Base-by-base conservation (phyloP, 1,140 invertebrate genomes). In the Caenorhabditis elegans region DNA sequence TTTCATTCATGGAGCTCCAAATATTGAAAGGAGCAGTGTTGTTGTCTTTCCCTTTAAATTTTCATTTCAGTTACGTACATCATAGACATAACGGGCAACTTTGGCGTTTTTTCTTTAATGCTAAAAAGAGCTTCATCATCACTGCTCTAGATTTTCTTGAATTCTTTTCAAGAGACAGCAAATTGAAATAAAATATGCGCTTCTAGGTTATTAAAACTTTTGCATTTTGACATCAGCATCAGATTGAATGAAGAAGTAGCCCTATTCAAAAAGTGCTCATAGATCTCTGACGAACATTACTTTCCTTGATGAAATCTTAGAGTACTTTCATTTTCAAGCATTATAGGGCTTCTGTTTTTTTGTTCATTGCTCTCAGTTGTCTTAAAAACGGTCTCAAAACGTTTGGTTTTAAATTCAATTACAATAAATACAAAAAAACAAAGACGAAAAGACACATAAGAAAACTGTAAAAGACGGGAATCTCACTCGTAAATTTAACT, bases 401-500 rank as follows among this genome's bases (percentile, higher is more conserved):
- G n/a, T n/a, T n/a, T n/a, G n/a, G n/a, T n/a, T n/a, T n/a, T n/a
- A n/a, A n/a, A n/a, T n/a, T n/a, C n/a, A n/a, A n/a, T n/a, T n/a
- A n/a, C n/a, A n/a, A n/a, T n/a, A n/a, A n/a, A n/a, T n/a, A n/a
- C n/a, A n/a, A n/a, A n/a, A n/a, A n/a, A n/a, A n/a, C n/a, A n/a
- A n/a, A n/a, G n/a, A n/a, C n/a, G n/a, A n/a, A n/a, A n/a, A n/a
- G n/a, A n/a, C n/a, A n/a, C n/a, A n/a, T n/a, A n/a, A 15, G 13
- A 31, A 31, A 60, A 34, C 46, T n/a, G 46, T 48, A 31, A 55
- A 53, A 53, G 49, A 53, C 11, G n/a, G 13, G 28, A 34, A 34
- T 60, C 53, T 60, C 53, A 60, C 26, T 60, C 53, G 53, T 60
- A 60, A 31, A 60, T 60, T 60, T 31, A 34, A 60, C 53, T 31